Conservation (phyloP, 2,113 vertebrate genomes). For the Nanorana parkeri region DNA sequence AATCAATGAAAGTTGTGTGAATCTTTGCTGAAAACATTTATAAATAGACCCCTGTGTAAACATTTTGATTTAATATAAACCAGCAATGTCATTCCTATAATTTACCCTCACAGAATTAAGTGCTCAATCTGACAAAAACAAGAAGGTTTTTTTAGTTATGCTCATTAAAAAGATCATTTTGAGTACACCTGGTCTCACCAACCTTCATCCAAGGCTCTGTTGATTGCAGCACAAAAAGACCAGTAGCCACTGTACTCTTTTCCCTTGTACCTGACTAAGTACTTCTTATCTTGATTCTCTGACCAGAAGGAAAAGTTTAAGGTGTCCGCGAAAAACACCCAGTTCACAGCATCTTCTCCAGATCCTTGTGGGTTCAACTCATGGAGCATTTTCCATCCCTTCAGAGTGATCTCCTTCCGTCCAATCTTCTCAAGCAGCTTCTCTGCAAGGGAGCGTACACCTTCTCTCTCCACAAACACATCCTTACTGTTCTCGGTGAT, state of each 20-base stretch:
- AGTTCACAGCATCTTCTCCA: conserved; percentile 82
- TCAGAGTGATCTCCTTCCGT: conserved; percentile 73
- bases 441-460: conserved; percentile 78
- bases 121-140: too few relatives aligned
- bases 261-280: conserved; percentile 81
- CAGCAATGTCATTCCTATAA: too few relatives aligned
- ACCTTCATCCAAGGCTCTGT: conserved; percentile 92
- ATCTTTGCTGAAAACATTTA: too few relatives aligned
- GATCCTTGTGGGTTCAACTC: conserved; percentile 82
- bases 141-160: too few relatives aligned
- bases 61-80: too few relatives aligned
- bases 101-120: too few relatives aligned
- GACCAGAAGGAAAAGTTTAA: conserved; percentile 98
- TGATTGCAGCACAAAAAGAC: conserved; percentile 93
- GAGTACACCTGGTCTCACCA: too few relatives aligned
- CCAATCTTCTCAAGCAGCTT: conserved; percentile 77
- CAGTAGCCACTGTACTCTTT: conserved; percentile 88
- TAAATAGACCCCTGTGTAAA: too few relatives aligned
- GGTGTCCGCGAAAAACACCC: conserved; percentile 91
- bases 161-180: too few relatives aligned
- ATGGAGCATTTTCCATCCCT: conserved; percentile 85
- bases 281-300: conserved; percentile 77
- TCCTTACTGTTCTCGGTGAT: conserved; percentile 80
- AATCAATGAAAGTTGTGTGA: too few relatives aligned
- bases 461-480: conserved; percentile 79